Evolutionary conservation across 1,140 invertebrate genomes (phyloP).

Genomic region (Venturia canescens): DNA sequence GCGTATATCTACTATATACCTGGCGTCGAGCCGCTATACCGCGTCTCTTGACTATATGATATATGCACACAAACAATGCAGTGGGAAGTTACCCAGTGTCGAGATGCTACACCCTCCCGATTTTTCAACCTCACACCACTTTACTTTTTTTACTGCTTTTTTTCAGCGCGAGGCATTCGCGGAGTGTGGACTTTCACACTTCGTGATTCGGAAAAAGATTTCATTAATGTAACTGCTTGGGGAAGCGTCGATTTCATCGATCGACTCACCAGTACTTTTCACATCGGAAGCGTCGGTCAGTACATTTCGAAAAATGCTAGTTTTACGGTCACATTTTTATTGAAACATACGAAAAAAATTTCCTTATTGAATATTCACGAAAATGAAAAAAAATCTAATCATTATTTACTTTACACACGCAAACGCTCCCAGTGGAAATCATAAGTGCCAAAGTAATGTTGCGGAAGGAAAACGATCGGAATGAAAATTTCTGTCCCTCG

Average conservation of each 20-base stretch:
- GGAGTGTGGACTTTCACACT: slow-evolving; percentile 84
- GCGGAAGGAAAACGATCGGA: slow-evolving; percentile 76
- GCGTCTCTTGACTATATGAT: too few species aligned
- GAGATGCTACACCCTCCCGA: too few species aligned
- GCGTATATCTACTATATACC: too few species aligned
- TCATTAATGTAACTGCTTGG: slow-evolving; percentile 84
- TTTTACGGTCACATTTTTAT: slow-evolving; percentile 24
- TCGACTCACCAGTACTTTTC: slow-evolving; percentile 78
- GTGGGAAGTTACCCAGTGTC: too few species aligned
- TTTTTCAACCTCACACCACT: not conserved
- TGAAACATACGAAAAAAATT: not conserved
- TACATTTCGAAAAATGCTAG: slow-evolving; percentile 39
- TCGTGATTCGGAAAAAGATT: slow-evolving; percentile 82
- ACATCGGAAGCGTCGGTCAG: slow-evolving; percentile 82
- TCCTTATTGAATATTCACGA: not conserved
- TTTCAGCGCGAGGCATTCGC: slow-evolving; percentile 69
- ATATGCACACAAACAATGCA: too few species aligned
- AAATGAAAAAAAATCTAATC: slow-evolving; percentile 15
- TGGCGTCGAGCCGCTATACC: too few species aligned
- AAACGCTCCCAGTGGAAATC: slow-evolving; percentile 77
- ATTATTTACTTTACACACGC: slow-evolving; percentile 57
- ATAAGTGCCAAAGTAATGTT: slow-evolving; percentile 78
- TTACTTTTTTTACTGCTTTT: slow-evolving; percentile 52
- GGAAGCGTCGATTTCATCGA: slow-evolving; percentile 79
- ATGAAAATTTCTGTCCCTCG: slow-evolving; percentile 80